Conservation (phyloP, 2,888 invertebrate genomes). For the Acanthosepion esculentum region DNA sequence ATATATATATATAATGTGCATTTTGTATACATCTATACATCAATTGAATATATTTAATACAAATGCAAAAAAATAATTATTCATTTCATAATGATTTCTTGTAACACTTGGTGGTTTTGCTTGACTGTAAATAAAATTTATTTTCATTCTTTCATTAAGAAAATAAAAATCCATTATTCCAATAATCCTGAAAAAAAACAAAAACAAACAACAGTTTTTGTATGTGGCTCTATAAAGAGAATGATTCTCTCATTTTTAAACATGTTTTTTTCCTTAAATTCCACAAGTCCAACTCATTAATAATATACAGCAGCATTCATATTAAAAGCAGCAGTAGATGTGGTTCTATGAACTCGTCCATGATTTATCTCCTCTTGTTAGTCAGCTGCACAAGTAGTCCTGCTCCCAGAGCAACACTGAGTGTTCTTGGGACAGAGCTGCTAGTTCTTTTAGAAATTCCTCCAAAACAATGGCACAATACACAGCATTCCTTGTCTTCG, state of each 20-base stretch:
- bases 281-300: neutral
- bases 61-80: neutral
- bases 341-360: neutral
- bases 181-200: neutral
- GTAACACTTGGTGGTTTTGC: neutral
- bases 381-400: slow-evolving; percentile 56
- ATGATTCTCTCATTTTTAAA: neutral
- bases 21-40: neutral
- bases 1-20: neutral
- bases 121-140: neutral
- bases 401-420: slow-evolving; percentile 77
- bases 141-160: neutral
- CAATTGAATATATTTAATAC: neutral
- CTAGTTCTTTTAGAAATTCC: slow-evolving; percentile 95
- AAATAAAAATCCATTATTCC: neutral
- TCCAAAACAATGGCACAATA: slow-evolving; percentile 91
- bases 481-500: slow-evolving; percentile 77
- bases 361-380: neutral
- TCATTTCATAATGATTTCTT: neutral
- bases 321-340: slow-evolving; percentile 15
- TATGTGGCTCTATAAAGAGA: neutral
- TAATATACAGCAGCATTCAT: neutral
- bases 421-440: slow-evolving; percentile 95
- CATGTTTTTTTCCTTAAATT: neutral
- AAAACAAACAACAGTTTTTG: neutral